Base-by-base conservation (phyloP, 1,140 invertebrate species). In the Calephelis nemesis region DNA sequence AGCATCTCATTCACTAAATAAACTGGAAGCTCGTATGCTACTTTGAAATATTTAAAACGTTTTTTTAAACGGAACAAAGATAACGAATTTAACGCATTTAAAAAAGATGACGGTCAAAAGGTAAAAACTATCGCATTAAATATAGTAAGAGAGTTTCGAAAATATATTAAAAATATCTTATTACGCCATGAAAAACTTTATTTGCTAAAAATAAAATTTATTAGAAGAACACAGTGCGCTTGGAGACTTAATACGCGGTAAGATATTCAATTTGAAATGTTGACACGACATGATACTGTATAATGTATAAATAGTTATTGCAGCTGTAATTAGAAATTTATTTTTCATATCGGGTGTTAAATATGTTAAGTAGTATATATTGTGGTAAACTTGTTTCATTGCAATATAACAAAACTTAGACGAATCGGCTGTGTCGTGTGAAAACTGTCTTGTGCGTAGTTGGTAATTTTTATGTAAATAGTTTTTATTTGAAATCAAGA, bases 231-330 rank as follows among this genome's bases (percentile, higher is more conserved):
- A 76, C 80, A 84, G 80, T 83, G 79, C 84, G 87, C 86, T 88
- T 88, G 84, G 85, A 83, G 76, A 83, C 72, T 78, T 85, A 63
- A 45, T 63, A 78, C 84, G 74, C 82, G 81, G 78, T 74, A 83
- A 75, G 65, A 80, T 82, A 80, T 73, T 80, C 79, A 81, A 83
- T 77, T 85, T 78, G 42, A 80, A 76, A 84, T 82, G 74, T 15
- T 52, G 9, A 40, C 64, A 66, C 49, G 69, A 71, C 77, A 83
- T 77, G 72, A 79, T 85, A 84, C 79, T 85, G 81, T 88, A 88
- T 86, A 88, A 89, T 91, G 85, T 91, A 91, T 87, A 91, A 91
- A 91, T 89, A 91, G 87, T 91, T 91, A 91, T 90, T 88, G 85
- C 88, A 87, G 84, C 88, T 89, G 86, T 91, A 91, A 89, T 89